These are phyloP conservation scores for Drosophila cracens DNA, from an alignment of 2,888 invertebrate genomes.

Conservation along the genomic window DNA sequence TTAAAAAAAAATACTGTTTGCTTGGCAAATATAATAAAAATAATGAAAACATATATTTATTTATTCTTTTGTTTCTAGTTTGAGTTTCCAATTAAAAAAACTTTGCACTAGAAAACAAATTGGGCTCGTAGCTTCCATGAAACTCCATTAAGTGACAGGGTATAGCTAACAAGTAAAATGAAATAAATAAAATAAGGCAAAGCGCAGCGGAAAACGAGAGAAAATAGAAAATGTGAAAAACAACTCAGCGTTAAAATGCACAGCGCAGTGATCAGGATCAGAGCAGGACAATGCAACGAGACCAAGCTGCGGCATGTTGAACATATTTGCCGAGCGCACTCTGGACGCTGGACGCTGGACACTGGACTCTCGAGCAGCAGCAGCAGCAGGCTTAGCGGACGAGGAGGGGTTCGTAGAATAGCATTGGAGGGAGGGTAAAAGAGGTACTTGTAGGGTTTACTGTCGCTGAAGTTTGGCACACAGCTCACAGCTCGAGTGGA, in stretches of 20 bases:
- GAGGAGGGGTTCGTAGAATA: not conserved
- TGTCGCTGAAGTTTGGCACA: conserved; percentile 73
- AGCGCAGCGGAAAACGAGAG: conserved; percentile 14
- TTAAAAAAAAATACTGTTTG: not conserved
- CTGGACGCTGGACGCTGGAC: conserved; percentile 21
- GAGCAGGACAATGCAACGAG: conserved; percentile 65
- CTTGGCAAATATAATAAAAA: not conserved
- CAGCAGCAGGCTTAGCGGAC: conserved; percentile 38
- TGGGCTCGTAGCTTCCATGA: not conserved
- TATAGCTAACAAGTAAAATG: conserved; percentile 10
- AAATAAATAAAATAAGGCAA: conserved; percentile 28
- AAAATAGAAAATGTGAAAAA: conserved; percentile 51
- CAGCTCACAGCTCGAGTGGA: conserved; percentile 63
- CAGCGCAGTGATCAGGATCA: conserved; percentile 77
- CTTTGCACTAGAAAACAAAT: not conserved
- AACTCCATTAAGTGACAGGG: conserved; percentile 21
- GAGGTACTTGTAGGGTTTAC: conserved; percentile 49
- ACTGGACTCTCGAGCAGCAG: conserved; percentile 1
- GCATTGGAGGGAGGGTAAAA: not conserved
- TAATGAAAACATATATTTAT: not conserved
- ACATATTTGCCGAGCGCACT: conserved; percentile 75
- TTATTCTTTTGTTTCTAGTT: not conserved
- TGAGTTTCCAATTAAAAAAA: not conserved
- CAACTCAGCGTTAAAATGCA: conserved; percentile 75
- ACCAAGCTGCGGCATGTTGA: conserved; percentile 74